phyloP scores from a whole-genome alignment of 2,888 invertebrate genomes.

The Melinaea menophilus region DNA sequence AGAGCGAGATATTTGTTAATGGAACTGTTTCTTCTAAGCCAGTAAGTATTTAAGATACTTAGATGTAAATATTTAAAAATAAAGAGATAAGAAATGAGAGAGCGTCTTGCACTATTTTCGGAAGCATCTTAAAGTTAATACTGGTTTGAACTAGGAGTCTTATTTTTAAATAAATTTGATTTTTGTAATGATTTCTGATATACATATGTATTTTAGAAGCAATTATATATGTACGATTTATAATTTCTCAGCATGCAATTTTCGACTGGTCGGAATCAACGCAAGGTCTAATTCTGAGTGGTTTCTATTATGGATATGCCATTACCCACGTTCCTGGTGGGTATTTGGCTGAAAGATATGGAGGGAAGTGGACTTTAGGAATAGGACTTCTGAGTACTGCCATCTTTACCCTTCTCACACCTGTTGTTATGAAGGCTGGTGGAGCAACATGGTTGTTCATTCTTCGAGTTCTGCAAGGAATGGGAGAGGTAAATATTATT shows the following conservation, averaged over 20 bases:
- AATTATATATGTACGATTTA: no score
- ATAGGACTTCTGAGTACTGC: conserved; percentile 89
- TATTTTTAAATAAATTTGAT: no score
- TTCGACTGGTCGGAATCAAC: conserved; percentile 86
- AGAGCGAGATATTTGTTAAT: conserved; percentile 53
- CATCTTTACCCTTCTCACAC: conserved; percentile 88
- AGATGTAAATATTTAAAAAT: conserved; percentile 33
- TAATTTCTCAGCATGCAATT: no score
- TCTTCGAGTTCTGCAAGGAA: conserved; percentile 83
- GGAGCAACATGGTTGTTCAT: conserved; percentile 78
- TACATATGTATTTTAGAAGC: no score
- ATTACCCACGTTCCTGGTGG: conserved; percentile 93
- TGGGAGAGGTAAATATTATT: conserved; percentile 82
- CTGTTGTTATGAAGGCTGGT: conserved; percentile 81
- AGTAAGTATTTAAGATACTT: conserved; percentile 42
- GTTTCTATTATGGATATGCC: conserved; percentile 92
- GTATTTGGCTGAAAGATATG: conserved; percentile 87
- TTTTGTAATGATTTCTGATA: no score
- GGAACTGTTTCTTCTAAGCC: conserved; percentile 58
- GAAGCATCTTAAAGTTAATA: no score
- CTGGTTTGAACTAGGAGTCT: no score
- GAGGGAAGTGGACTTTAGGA: conserved; percentile 90
- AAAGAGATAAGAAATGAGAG: no score
- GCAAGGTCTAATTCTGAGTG: conserved; percentile 87
- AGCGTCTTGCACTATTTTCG: no score